Percentiles rank a stretch among this genome's conserved stretches.
These are phyloP conservation scores for Sebastes minor DNA, from an alignment of 2,797 vertebrate genomes.

Conservation along the genomic window DNA sequence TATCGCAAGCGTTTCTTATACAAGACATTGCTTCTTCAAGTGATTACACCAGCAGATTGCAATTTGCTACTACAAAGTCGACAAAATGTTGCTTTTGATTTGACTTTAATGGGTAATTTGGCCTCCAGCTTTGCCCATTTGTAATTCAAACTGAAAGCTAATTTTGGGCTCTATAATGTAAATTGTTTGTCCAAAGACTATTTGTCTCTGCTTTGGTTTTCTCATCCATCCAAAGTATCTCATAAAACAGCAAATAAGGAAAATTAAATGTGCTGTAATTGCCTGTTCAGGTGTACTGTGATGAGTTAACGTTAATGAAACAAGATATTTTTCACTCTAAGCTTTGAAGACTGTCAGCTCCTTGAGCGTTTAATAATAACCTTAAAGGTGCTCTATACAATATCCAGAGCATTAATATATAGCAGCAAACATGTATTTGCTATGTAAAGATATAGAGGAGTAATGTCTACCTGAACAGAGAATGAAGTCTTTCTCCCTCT, in stretches of 20 bases:
- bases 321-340: neutral
- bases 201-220: neutral
- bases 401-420: no score
- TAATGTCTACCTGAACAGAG: no score
- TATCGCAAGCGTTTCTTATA: neutral
- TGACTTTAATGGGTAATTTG: slow-evolving; percentile 27
- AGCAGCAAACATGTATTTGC: no score
- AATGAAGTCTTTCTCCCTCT: no score
- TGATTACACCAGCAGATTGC: slow-evolving; percentile 1
- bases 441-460: no score
- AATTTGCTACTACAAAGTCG: slow-evolving; percentile 1
- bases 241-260: neutral
- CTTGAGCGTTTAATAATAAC: neutral
- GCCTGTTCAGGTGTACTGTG: neutral
- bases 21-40: neutral
- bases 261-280: neutral
- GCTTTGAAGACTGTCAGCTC: neutral
- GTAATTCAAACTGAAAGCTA: slow-evolving; percentile 15
- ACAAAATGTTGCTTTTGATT: slow-evolving; percentile 18
- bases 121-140: slow-evolving; percentile 5
- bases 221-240: neutral
- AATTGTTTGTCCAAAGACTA: neutral
- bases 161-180: slow-evolving; percentile 7
- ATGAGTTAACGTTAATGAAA: neutral
- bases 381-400: no score